phyloP scores from a whole-genome alignment of 2,888 invertebrate genomes.

The Lacanobia wlatinum region DNA sequence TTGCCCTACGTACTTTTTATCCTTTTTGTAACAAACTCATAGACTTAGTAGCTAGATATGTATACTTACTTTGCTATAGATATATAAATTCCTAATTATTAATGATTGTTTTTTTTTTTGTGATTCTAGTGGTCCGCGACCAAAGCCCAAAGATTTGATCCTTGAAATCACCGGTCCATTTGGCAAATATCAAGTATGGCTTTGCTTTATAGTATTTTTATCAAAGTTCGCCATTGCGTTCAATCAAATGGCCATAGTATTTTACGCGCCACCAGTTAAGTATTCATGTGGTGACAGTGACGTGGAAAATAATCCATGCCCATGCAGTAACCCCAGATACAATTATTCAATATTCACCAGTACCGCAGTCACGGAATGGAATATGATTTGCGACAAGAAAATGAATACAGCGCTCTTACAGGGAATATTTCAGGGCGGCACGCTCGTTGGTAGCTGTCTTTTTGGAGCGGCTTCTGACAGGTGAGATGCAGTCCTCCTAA shows the following conservation, averaged over 20 bases:
- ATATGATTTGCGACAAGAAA: slow-evolving; percentile 93
- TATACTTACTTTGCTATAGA: too few relatives aligned
- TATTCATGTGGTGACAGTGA: slow-evolving; percentile 65
- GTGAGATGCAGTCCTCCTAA: slow-evolving; percentile 87
- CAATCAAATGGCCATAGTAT: slow-evolving; percentile 81
- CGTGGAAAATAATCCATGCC: slow-evolving; percentile 76
- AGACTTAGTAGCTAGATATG: too few relatives aligned
- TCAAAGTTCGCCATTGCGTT: slow-evolving; percentile 79
- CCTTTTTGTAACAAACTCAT: too few relatives aligned
- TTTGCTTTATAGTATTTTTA: slow-evolving; percentile 74
- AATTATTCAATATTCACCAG: slow-evolving; percentile 92
- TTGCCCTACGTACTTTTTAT: too few relatives aligned
- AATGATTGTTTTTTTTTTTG: background rate
- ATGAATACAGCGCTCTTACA: slow-evolving; percentile 92
- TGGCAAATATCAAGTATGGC: slow-evolving; percentile 78
- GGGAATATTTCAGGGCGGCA: slow-evolving; percentile 94
- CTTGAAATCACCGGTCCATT: slow-evolving; percentile 73
- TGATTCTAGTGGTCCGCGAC: slow-evolving; percentile 11
- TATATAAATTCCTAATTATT: too few relatives aligned
- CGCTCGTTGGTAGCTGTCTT: slow-evolving; percentile 93
- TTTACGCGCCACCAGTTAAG: slow-evolving; percentile 75
- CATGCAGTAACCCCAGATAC: slow-evolving; percentile 90
- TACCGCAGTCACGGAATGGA: slow-evolving; percentile 94
- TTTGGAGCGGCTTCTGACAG: slow-evolving; percentile 94
- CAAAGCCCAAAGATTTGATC: slow-evolving; percentile 37